Percentiles rank a stretch among this genome's conserved stretches.
Evolutionary conservation across 2,113 vertebrate species (phyloP).

Genomic region (Myxocyprinus asiaticus): DNA sequence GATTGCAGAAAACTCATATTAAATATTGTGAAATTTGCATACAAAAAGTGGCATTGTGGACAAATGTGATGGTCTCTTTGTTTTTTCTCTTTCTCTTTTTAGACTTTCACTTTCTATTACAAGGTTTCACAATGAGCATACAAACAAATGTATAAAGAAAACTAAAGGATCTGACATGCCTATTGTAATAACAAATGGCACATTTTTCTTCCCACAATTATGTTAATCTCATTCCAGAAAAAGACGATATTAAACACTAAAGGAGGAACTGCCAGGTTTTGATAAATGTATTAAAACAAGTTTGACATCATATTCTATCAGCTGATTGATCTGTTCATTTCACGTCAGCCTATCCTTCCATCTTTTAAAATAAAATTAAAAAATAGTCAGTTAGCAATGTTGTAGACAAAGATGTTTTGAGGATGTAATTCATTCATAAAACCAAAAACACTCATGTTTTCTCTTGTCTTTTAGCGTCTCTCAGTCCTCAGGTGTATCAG

Average conservation of each 20-base stretch:
- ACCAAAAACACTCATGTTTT: slow-evolving; percentile 84
- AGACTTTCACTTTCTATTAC: slow-evolving; percentile 17
- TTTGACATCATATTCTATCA: slow-evolving; percentile 81
- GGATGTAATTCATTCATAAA: slow-evolving; percentile 91
- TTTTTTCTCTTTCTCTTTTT: too few species aligned
- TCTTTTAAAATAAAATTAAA: too few species aligned
- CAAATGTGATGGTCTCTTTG: too few species aligned
- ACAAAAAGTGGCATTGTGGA: too few species aligned
- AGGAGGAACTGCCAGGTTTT: slow-evolving; percentile 65
- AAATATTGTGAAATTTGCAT: too few species aligned
- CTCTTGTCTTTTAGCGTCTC: slow-evolving; percentile 68
- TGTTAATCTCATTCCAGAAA: slow-evolving; percentile 72
- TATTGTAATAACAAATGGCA: slow-evolving; percentile 68
- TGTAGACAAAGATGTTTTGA: too few species aligned
- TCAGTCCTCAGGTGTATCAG: slow-evolving; percentile 27
- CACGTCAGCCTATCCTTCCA: slow-evolving; percentile 66
- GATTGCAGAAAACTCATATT: too few species aligned
- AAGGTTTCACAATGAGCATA: slow-evolving; percentile 23
- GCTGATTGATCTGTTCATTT: slow-evolving; percentile 88
- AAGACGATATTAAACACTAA: slow-evolving; percentile 67
- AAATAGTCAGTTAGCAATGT: too few species aligned
- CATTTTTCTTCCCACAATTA: slow-evolving; percentile 74
- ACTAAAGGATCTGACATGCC: too few species aligned
- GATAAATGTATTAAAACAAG: slow-evolving; percentile 84
- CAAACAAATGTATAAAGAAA: slow-evolving; percentile 24